Conservation (phyloP, 2,888 invertebrate species). For the Hoplodrina ambigua region DNA sequence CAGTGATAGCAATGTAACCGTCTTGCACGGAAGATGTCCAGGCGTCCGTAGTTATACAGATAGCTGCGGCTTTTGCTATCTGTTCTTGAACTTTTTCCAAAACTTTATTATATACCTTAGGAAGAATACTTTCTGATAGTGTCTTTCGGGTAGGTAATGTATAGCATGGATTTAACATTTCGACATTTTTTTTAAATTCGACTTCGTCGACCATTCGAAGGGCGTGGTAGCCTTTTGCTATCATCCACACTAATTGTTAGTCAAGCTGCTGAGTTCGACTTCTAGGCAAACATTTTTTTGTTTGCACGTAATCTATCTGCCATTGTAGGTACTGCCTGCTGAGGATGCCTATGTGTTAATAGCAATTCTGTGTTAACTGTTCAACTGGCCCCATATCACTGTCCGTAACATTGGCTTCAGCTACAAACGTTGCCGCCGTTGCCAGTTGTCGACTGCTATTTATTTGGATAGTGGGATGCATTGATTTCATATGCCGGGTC, state of each 20-base stretch:
- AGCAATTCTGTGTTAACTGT: no score
- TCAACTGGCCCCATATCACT: no score
- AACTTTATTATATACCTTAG: neutral
- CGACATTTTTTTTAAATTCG: neutral
- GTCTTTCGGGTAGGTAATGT: neutral
- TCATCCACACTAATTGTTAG: neutral
- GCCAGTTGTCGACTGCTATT: no score
- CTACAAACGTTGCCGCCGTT: no score
- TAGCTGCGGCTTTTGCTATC: slow-evolving; percentile 34
- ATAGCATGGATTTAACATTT: slow-evolving; percentile 8
- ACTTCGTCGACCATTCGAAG: slow-evolving; percentile 7
- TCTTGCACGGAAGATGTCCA: slow-evolving; percentile 23
- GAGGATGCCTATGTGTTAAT: no score
- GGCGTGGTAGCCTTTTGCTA: slow-evolving; percentile 7
- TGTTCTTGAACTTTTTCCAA: neutral
- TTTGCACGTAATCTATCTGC: no score
- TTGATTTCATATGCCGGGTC: no score
- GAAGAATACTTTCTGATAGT: neutral
- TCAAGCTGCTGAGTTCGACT: neutral
- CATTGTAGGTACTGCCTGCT: no score
- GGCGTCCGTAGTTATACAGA: slow-evolving; percentile 36
- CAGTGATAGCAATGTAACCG: slow-evolving; percentile 30
- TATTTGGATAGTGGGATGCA: no score
- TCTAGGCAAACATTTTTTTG: no score
- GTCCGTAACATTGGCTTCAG: no score